Percentiles rank a stretch among this genome's conserved stretches.
Evolutionary conservation across 2,113 vertebrate species (phyloP).

Genomic region (Turdus rufiventris): DNA sequence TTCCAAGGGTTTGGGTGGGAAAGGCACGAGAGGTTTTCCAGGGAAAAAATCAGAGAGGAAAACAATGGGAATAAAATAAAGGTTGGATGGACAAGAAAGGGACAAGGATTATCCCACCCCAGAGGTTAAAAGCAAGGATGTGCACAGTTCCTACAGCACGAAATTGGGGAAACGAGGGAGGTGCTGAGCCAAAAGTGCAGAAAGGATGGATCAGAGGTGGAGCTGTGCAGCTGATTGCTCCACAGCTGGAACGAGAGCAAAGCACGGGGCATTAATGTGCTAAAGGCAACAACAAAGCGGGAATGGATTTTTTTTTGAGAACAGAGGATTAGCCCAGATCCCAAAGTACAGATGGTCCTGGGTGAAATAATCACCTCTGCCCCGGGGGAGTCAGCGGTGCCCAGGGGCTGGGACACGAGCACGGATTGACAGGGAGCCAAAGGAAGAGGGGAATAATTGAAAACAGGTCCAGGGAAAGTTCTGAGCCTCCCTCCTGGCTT

Average conservation of each 20-base stretch:
- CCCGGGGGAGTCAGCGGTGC: background rate
- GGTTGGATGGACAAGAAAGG: background rate
- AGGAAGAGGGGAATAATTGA: background rate
- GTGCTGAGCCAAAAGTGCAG: background rate
- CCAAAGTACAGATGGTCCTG: conserved; percentile 49
- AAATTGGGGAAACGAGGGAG: background rate
- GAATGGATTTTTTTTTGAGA: conserved; percentile 37
- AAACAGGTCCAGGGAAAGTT: conserved; percentile 33
- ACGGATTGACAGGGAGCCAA: background rate
- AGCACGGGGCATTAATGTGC: background rate
- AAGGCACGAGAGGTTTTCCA: background rate
- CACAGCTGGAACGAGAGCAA: background rate
- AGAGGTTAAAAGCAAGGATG: background rate
- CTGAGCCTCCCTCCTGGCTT: background rate
- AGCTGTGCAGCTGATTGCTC: background rate
- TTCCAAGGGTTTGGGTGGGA: background rate
- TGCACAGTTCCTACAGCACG: rapidly evolving
- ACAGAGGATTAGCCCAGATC: conserved; percentile 37
- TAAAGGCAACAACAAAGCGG: background rate
- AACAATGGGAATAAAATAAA: background rate
- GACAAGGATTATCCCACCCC: background rate
- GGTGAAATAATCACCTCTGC: conserved; percentile 6
- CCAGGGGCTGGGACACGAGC: background rate
- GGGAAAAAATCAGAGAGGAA: background rate
- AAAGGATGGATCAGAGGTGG: background rate